Conservation (phyloP, 2,113 vertebrate genomes). For the Tragelaphus imberbis region DNA sequence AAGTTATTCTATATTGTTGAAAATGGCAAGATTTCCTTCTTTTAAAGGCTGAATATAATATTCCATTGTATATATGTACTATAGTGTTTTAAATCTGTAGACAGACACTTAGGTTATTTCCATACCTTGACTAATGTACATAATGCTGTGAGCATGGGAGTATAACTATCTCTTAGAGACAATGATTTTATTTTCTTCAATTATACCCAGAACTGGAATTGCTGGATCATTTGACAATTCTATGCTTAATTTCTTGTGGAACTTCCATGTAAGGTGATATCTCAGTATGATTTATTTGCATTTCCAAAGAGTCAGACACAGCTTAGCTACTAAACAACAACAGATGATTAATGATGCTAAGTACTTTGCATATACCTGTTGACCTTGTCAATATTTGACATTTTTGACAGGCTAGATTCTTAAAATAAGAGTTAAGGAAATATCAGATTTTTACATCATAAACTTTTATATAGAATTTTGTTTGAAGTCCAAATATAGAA, state of each 20-base stretch:
- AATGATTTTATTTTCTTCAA: background rate
- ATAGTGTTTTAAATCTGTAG: background rate
- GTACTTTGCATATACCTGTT: background rate
- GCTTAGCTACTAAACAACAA: background rate
- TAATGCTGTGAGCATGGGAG: background rate
- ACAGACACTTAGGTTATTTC: background rate
- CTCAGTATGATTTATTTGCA: background rate
- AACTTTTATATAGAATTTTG: background rate
- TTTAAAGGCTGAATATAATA: background rate
- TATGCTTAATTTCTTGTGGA: background rate
- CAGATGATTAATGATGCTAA: background rate
- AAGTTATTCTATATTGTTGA: background rate
- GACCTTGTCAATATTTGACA: background rate
- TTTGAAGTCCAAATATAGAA: background rate
- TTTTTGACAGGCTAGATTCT: background rate
- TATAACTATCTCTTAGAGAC: background rate
- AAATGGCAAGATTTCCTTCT: background rate
- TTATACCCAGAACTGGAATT: background rate
- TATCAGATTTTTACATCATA: background rate
- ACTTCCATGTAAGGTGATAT: background rate
- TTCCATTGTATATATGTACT: background rate
- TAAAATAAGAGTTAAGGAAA: background rate
- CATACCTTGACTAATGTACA: background rate
- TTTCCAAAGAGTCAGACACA: background rate
- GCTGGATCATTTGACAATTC: background rate